Evolutionary conservation across 2,888 invertebrate genomes (phyloP), one percentile per base, ranked within the genome.

Genomic region (Hemithea aestivaria): DNA sequence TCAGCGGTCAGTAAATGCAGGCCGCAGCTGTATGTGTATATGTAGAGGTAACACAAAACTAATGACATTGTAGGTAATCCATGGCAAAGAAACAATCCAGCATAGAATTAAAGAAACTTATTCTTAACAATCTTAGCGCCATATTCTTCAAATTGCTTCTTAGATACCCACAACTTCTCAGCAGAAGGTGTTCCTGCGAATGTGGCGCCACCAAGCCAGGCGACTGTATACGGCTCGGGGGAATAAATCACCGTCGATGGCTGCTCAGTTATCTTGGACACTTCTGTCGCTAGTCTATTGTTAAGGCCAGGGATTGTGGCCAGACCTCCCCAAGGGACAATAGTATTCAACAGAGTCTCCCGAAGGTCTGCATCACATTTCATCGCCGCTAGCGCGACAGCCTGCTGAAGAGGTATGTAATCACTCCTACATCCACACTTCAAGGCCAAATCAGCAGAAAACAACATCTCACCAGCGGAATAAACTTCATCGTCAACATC

Each of bases 171-270:
- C 30, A 79, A 40, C 28, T 67, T 72, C 2, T 55, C 43, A 0
- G 73, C 47, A 1, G 62, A 75, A 0, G 56, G 20, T 35, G 83
- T 63, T 0, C 72, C 71, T 1, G 81, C 78, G 29, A 80, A 83
- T 0, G 70, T 70, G 0, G 85, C 73, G 2, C 74, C 85, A 0
- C 85, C 85, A 8, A 84, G 46, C 84, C 83, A 84, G 0, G 74
- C 20, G 1, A 73, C 50, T 0, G 72, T 61, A 22, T 74, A 73
- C 0, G 72, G 48, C 45, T 85, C 84, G 0, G 59, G 20, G 0
- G 73, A 69, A 0, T 56, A 29, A 1, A 66, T 1, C 1, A 84
- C 48, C 16, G 59, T 57, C 0, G 73, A 69, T 0, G 69, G 57
- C 6, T 45, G 53, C 1, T 56, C 7, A 0, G 56, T 34, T 0